Percentiles rank a stretch among this genome's conserved stretches.
Conservation (phyloP, 37 sponge, comb jelly and placozoan genomes). For the Chondrosia reniformis region DNA sequence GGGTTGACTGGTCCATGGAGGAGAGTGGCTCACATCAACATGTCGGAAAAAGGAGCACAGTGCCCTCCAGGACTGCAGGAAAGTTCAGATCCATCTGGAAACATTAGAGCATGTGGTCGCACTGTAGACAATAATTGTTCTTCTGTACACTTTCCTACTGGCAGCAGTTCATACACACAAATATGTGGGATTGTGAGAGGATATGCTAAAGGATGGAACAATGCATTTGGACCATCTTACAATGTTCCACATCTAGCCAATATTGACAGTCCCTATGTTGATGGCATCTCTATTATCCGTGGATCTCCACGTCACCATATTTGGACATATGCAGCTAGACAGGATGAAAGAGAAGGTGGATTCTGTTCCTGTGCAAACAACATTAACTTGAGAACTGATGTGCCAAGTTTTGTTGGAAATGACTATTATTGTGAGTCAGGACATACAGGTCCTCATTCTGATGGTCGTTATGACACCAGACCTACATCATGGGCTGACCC, state of each 20-base stretch:
- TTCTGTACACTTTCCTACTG: background rate
- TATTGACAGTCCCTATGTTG: slow-evolving; percentile 13
- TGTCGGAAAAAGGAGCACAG: background rate
- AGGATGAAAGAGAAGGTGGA: background rate
- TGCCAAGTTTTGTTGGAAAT: slow-evolving; percentile 8
- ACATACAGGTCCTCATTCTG: background rate
- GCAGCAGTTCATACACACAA: background rate
- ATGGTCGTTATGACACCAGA: background rate
- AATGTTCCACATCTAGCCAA: no score
- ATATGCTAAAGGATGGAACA: background rate
- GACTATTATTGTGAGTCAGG: slow-evolving; percentile 16
- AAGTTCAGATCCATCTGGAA: background rate
- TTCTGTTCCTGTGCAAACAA: slow-evolving; percentile 7
- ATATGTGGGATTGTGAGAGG: slow-evolving; percentile 10
- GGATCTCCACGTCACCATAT: slow-evolving; percentile 18
- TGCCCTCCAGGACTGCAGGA: background rate
- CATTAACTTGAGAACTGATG: background rate
- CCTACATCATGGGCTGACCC: slow-evolving; percentile 16
- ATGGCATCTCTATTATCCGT: slow-evolving; percentile 16
- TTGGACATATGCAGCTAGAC: slow-evolving; percentile 8
- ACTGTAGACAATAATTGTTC: background rate
- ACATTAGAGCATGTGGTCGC: slow-evolving; percentile 5
- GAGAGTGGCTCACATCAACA: slow-evolving; percentile 18
- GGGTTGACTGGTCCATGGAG: background rate
- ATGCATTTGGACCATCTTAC: background rate